These are phyloP conservation scores for Melozone crissalis DNA, from an alignment of 2,113 vertebrate species.

Conservation along the genomic window DNA sequence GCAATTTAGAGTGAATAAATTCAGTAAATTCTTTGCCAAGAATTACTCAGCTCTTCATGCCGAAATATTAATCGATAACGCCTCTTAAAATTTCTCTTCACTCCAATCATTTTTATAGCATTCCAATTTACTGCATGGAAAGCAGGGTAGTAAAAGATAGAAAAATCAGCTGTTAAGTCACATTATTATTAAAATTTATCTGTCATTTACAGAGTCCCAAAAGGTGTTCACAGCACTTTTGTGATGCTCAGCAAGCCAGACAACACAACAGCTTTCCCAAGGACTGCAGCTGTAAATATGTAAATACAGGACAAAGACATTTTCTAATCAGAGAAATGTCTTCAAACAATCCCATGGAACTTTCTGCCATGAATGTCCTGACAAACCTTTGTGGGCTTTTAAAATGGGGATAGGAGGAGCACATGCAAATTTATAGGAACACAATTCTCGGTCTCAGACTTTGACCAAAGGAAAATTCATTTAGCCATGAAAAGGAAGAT, in stretches of 20 bases:
- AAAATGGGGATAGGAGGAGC: not conserved
- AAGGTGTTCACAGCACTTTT: constrained; percentile 35
- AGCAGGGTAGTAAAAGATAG: not conserved
- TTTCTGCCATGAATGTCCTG: not conserved
- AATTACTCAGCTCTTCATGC: not conserved
- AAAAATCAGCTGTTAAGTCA: not conserved
- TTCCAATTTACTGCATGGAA: constrained; percentile 13
- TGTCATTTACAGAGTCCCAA: constrained; percentile 27
- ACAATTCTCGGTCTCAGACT: not conserved
- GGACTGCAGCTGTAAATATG: not conserved
- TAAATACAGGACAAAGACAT: not conserved
- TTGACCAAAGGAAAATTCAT: not conserved
- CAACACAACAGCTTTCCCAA: not conserved
- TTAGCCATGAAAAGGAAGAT: not conserved
- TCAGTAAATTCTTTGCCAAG: constrained; percentile 9
- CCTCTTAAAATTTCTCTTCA: constrained; percentile 18
- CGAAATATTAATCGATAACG: constrained; percentile 7
- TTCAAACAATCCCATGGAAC: not conserved
- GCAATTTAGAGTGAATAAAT: constrained; percentile 11
- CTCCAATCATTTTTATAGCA: constrained; percentile 3
- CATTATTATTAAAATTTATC: constrained; percentile 43
- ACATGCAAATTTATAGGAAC: not conserved
- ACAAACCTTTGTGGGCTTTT: not conserved
- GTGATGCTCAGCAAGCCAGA: not conserved
- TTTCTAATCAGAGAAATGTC: not conserved